A percentile compares a stretch with the other conserved stretches of the same genome.
Evolutionary conservation across 2,797 vertebrate genomes (phyloP).

Genomic region (Malacoraja senta): DNA sequence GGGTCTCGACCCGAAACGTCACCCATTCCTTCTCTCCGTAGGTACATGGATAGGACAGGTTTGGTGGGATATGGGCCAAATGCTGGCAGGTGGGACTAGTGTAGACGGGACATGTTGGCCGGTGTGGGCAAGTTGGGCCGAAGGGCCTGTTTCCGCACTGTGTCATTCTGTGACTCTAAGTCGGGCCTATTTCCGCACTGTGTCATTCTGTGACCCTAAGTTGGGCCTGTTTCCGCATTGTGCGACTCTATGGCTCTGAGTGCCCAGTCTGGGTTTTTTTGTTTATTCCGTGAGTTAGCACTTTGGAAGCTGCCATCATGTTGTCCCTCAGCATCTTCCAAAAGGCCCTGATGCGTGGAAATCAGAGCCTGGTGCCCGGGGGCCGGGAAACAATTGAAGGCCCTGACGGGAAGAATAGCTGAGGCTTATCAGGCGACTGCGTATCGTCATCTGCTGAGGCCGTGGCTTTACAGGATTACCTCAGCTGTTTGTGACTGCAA

Average conservation of each 20-base stretch:
- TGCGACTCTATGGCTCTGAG: background rate
- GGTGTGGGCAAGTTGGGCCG: too few species aligned
- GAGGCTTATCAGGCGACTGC: constrained; percentile 49
- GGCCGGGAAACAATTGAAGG: constrained; percentile 27
- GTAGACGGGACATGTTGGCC: too few species aligned
- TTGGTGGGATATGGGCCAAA: too few species aligned
- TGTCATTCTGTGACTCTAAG: background rate
- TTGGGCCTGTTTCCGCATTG: too few species aligned
- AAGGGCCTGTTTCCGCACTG: too few species aligned
- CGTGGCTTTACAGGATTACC: constrained; percentile 54
- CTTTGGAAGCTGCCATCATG: constrained; percentile 10
- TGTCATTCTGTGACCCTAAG: background rate
- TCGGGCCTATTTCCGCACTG: too few species aligned
- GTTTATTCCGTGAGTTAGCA: background rate
- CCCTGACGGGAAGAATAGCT: constrained; percentile 47
- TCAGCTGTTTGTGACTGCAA: constrained; percentile 52
- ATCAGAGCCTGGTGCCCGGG: constrained; percentile 4
- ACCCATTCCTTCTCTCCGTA: too few species aligned
- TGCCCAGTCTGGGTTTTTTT: background rate
- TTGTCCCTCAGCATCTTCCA: constrained; percentile 5
- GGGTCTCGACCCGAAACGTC: too few species aligned
- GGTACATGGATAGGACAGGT: too few species aligned
- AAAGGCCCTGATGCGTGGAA: constrained; percentile 28
- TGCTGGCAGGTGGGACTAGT: too few species aligned
- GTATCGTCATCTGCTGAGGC: constrained; percentile 48